Percentiles rank a stretch among this genome's conserved stretches.
These are phyloP conservation scores for Cladorhizidae sp. DNA, from an alignment of 37 sponge, comb jelly and placozoan genomes.

Conservation along the genomic window DNA sequence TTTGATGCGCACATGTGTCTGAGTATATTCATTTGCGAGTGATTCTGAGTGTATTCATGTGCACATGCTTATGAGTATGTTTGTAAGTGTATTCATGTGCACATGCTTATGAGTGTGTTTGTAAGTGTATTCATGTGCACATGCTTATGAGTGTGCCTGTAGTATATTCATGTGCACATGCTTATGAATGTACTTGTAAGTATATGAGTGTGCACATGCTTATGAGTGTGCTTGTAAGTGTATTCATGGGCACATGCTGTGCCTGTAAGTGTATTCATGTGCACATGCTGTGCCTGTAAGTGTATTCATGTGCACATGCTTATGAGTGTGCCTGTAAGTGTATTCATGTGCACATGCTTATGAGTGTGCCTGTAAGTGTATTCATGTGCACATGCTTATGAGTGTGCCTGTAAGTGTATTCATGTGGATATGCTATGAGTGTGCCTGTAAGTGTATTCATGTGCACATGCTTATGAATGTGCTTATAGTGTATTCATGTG, in stretches of 20 bases:
- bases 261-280: conserved; percentile 8
- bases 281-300: no score
- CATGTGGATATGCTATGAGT: no score
- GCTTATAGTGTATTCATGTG: not conserved
- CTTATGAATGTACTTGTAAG: not conserved
- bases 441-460: not conserved
- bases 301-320: no score
- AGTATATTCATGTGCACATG: no score
- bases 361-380: not conserved
- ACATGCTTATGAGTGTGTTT: not conserved
- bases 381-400: not conserved
- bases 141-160: no score
- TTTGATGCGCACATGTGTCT: no score
- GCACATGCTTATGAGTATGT: not conserved
- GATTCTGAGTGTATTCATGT: not conserved
- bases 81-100: not conserved
- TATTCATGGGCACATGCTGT: not conserved
- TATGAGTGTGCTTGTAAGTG: not conserved
- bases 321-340: no score
- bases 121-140: not conserved
- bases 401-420: no score
- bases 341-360: not conserved
- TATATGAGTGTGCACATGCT: not conserved
- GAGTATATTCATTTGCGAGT: no score
- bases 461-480: not conserved